phyloP scores from a whole-genome alignment of 1,140 invertebrate genomes.

The Mercenaria mercenaria region DNA sequence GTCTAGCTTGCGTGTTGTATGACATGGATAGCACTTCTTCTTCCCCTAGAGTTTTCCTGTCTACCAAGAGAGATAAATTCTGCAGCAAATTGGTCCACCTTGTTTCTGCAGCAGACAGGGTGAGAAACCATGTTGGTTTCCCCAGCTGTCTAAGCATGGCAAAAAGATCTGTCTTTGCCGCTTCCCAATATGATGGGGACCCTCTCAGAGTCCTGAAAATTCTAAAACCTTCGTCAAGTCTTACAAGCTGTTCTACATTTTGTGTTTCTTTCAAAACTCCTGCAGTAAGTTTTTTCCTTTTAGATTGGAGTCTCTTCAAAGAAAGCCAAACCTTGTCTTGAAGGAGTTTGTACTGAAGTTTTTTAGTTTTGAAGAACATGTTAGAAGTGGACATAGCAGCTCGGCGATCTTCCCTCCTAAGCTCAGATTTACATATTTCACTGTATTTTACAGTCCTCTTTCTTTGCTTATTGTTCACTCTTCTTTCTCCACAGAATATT shows the following conservation, averaged over 20 bases:
- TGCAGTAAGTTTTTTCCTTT: not conserved
- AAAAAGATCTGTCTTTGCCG: conserved; percentile 64
- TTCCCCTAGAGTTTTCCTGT: conserved; percentile 33
- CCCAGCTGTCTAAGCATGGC: conserved; percentile 67
- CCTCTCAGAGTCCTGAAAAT: conserved; percentile 47
- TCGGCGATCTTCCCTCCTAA: not conserved
- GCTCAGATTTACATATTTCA: conserved; percentile 25
- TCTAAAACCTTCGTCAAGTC: conserved; percentile 61
- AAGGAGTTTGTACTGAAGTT: not conserved
- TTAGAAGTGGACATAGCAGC: not conserved
- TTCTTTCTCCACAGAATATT: conserved; percentile 32
- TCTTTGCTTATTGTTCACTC: not conserved
- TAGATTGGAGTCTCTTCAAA: not conserved
- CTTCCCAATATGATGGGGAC: conserved; percentile 64
- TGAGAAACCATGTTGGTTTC: conserved; percentile 55
- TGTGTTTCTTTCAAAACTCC: not conserved
- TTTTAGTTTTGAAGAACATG: conserved; percentile 33
- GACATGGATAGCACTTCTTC: conserved; percentile 47
- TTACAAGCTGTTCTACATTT: conserved; percentile 23
- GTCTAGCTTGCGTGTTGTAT: conserved; percentile 50
- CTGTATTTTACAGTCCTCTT: not conserved
- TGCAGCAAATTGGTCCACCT: conserved; percentile 51
- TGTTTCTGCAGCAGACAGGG: conserved; percentile 68
- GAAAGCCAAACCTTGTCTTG: not conserved
- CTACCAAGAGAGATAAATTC: not conserved